Evolutionary conservation across 2,888 invertebrate genomes (phyloP).

Genomic region (Muschampia plurimacula): DNA sequence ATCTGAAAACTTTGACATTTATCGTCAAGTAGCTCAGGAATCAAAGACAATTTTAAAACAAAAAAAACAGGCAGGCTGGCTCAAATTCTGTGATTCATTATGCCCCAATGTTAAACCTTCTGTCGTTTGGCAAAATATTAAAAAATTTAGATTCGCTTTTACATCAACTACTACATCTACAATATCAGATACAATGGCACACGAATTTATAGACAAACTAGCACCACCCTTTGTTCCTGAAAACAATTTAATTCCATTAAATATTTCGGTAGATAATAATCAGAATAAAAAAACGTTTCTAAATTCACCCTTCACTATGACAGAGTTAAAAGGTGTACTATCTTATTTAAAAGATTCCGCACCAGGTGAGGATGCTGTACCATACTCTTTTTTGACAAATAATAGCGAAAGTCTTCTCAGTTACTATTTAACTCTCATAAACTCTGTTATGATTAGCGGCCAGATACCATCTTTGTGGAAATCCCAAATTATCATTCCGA

Average conservation of each 20-base stretch:
- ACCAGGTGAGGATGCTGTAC: not conserved
- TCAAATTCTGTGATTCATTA: constrained; percentile 2
- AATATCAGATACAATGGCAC: not conserved
- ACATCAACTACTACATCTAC: not conserved
- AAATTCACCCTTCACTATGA: not conserved
- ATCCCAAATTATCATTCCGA: too few relatives aligned
- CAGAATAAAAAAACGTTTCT: not conserved
- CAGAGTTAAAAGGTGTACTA: not conserved
- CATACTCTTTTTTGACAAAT: not conserved
- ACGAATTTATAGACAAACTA: constrained; percentile 1
- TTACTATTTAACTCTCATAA: not conserved
- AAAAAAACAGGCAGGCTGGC: too few relatives aligned
- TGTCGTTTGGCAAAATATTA: not conserved
- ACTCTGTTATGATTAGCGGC: too few relatives aligned
- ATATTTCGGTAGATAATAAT: too few relatives aligned
- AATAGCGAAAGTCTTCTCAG: not conserved
- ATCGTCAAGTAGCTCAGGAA: too few relatives aligned
- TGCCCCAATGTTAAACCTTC: not conserved
- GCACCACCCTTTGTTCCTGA: not conserved
- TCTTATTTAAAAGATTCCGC: not conserved
- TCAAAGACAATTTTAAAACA: not conserved
- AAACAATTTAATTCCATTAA: too few relatives aligned
- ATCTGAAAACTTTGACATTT: too few relatives aligned
- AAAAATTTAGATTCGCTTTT: not conserved
- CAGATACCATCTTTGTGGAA: too few relatives aligned